Evolutionary conservation across 1,140 invertebrate species (phyloP), one percentile per base, ranked within the genome.

Genomic region (Agrilus planipennis): DNA sequence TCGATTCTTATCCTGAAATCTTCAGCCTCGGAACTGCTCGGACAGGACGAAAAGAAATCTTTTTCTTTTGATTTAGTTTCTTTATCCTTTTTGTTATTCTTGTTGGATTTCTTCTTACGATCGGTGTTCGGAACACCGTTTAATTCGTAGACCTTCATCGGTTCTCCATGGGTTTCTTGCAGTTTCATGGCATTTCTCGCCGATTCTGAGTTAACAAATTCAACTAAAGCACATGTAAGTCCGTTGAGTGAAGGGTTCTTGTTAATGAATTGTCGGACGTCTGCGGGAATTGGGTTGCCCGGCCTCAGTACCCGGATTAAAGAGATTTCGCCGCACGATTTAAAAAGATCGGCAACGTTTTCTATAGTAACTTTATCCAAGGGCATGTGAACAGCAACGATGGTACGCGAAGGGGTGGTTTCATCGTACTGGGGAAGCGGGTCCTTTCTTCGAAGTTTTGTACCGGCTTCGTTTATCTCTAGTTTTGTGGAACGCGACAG

Each of bases 341-440:
- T 77, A 63, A 92, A 93, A 32, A 93, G 60, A 60, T 90, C 82
- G 3, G 87, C 88, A 1, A 93, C 83, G 50, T 77, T 80, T 63
- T 92, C 89, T 7, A 92, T 84, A 4, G 81, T 78, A 0, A 89
- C 75, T 49, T 79, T 83, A 25, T 90, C 84, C 12, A 87, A 68
- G 0, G 88, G 87, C 54, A 93, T 71, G 55, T 81, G 76, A 2
- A 88, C 79, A 2, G 82, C 88, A n/a, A 93, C 77, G 11, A 93
- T 79, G 1, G 88, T 92, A 49, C 89, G 75, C 0, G 89, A 91
- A 1, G 83, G 82, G 7, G 87, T 84, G 0, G 89, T 90, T 63
- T 94, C 89, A 57, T 93, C 89, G 60, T 85, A 85, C 18, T 81
- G 77, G 4, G 90, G 90, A 36, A 95, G 65, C 1, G 90, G 80